Base-by-base conservation (phyloP, 2,113 vertebrate species). In the Aythya baeri region DNA sequence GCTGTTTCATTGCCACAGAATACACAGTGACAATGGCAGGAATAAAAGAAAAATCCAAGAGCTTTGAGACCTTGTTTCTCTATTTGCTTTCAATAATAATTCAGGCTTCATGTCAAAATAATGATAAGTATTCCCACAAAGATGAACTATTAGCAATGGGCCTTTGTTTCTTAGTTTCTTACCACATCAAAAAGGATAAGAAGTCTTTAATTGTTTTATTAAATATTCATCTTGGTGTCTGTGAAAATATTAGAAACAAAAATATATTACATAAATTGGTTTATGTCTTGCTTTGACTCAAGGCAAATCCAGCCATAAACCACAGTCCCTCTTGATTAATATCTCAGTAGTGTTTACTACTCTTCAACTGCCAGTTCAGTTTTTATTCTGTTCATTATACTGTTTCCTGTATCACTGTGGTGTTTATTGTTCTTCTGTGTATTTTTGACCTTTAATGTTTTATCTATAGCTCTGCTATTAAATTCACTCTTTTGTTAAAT, bases 31-130 rank as follows among this genome's bases (percentile, higher is more conserved):
- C 97, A 97, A 97, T 97, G 95, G 97, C 88, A 97, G 77, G 89
- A 91, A 88, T 95, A 97, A 97, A 96, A 96, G 77, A 97, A 96
- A 94, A 96, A 76, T 94, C 93, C 79, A 89, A 85, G 86, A 95
- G 92, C 91, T 94, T 43, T 79, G 93, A 96, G 96, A 95, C 93
- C 94, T 97, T 95, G 88, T 96, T 97, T 98, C 95, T 94, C 93
- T 97, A 93, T 97, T 97, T 97, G 87, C 95, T 98, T 97, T 96
- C 97, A 97, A 97, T 94, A 98, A 96, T 97, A 98, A 97, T 97
- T 97, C 97, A 97, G 83, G 55, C 70, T 97, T 96, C 32, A 3
- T 96, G 96, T 97, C 97, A 97, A 97, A 97, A 97, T 97, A 95
- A 96, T 96, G 95, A 97, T 97, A 97, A 97, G 92, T 96, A 97